A percentile compares a stretch with the other conserved stretches of the same genome.
These are phyloP conservation scores for Rutpela maculata DNA, from an alignment of 2,888 invertebrate species.

Conservation along the genomic window DNA sequence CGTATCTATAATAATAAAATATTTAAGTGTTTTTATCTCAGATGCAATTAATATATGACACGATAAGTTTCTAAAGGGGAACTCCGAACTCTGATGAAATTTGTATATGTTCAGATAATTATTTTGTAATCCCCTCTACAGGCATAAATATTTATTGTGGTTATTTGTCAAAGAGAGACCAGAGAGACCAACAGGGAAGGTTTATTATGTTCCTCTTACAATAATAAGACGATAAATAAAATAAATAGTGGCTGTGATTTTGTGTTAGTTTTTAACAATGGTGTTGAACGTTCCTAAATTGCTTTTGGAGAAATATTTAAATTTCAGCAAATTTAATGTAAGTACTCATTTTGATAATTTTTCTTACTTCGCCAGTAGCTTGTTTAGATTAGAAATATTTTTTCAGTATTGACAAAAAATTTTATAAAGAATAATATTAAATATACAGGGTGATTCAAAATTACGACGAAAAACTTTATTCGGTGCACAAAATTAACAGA, in stretches of 20 bases:
- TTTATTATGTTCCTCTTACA: neutral
- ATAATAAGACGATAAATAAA: too few species aligned
- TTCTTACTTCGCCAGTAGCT: too few species aligned
- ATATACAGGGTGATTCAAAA: too few species aligned
- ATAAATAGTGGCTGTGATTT: constrained; percentile 12
- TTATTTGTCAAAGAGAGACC: constrained; percentile 18
- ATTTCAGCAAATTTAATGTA: constrained; percentile 30
- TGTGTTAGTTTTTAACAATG: constrained; percentile 41
- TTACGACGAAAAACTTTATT: too few species aligned
- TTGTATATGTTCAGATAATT: constrained; percentile 10
- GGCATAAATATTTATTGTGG: constrained; percentile 20
- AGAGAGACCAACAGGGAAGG: neutral
- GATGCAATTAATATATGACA: constrained; percentile 3
- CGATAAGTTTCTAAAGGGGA: neutral
- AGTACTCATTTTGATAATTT: constrained; percentile 16
- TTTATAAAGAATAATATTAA: too few species aligned
- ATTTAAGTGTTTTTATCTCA: constrained; percentile 7
- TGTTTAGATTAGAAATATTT: neutral
- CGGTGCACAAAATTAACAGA: too few species aligned
- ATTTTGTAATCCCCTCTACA: constrained; percentile 12
- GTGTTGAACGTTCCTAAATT: constrained; percentile 36
- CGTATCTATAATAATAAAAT: neutral
- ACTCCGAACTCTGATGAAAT: constrained; percentile 24
- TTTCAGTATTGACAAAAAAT: neutral
- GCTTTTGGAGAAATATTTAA: constrained; percentile 30